Base-by-base conservation (phyloP, 2,113 vertebrate species). In the Marmota flaviventris region DNA sequence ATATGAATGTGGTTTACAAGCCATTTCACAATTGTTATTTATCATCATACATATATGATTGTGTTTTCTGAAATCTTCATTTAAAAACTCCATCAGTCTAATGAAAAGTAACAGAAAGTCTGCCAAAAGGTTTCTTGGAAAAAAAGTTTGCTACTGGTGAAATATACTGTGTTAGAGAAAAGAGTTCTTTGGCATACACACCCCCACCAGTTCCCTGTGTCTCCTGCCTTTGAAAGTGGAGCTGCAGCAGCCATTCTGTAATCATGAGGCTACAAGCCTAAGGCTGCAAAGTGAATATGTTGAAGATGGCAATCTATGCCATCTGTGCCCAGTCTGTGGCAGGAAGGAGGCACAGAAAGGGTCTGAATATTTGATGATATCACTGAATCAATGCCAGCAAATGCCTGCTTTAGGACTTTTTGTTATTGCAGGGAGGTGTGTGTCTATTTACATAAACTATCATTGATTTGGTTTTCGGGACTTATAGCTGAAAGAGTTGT, bases 91-190 rank as follows among this genome's bases (percentile, higher is more conserved):
- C n/a, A 34, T 67, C 67, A 85, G 61, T 69, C 77, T 85, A 82
- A 85, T 73, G 69, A 91, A 77, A 91, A 11, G 63, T 53, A 69
- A 84, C 10, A 82, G 67, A 89, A 96, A 94, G 70, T 79, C 85
- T 88, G 61, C 42, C 34, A n/a, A 69, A 91, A 82, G 13, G 0
- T 91, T 81, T 93, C 77, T 51, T 76, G 61, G 75, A 67, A 67
- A 93, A 48, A 76, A 67, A 82, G 72, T 3, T 42, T 93, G 83
- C 61, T 73, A 37, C 53, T 82, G 51, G 9, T 82, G 25, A 91
- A 89, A 89, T 20, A 48, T 27, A 27, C 9, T 51, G 56, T 27
- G 29, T 81, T 53, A 53, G 32, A 91, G 65, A 67, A 70, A 81
- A 95, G 83, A 88, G 61, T 18, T 76, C 24, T 53, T 65, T 89